phyloP scores from a whole-genome alignment of 1,140 invertebrate genomes.

The Papilio polytes region DNA sequence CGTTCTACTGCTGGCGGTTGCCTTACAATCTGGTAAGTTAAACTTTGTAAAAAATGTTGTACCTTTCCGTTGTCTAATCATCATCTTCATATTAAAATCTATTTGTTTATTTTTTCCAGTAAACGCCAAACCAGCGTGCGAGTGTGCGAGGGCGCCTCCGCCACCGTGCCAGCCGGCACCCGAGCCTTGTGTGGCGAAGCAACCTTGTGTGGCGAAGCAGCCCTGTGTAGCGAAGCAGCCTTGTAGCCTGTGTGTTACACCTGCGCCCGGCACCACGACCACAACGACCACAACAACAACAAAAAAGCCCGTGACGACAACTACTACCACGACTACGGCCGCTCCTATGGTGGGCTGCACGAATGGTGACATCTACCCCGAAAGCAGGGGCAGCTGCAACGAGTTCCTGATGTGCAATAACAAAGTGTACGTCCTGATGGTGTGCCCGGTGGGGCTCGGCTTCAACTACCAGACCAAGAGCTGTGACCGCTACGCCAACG shows the following conservation, averaged over 20 bases:
- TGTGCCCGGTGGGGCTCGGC: background rate
- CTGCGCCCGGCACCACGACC: no score
- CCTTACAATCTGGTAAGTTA: background rate
- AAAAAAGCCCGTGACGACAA: background rate
- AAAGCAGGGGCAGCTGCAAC: background rate
- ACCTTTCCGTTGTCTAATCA: background rate
- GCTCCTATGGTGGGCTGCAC: background rate
- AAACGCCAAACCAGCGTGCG: no score
- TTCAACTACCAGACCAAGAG: constrained; percentile 15
- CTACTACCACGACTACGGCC: background rate
- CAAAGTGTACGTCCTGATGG: constrained; percentile 14
- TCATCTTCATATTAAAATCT: no score
- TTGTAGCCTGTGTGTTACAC: no score
- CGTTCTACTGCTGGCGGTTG: background rate
- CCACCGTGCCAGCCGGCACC: no score
- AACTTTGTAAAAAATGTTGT: background rate
- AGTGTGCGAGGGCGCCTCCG: no score
- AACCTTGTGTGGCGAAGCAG: no score
- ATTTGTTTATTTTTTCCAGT: no score
- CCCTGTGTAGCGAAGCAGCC: no score
- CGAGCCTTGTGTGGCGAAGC: no score
- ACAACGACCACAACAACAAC: background rate
- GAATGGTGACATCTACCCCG: background rate
- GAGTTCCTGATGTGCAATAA: background rate
- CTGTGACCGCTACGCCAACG: constrained; percentile 8